These are phyloP conservation scores for Odontomyia ornata DNA, from an alignment of 2,888 invertebrate genomes.

Conservation along the genomic window DNA sequence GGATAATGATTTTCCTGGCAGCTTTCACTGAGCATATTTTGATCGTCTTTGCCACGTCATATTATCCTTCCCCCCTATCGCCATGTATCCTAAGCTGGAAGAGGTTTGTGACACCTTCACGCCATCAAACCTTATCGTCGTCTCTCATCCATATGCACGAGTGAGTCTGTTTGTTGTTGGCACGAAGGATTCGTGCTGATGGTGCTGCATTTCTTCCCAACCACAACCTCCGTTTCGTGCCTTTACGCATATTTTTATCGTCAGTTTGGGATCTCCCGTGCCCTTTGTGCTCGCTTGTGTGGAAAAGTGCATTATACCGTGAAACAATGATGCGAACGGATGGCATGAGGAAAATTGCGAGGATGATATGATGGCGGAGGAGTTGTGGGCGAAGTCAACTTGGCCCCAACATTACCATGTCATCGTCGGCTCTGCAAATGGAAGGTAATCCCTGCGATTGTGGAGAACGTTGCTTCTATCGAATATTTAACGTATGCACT, in stretches of 20 bases:
- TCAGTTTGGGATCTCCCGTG: neutral
- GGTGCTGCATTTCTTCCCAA: neutral
- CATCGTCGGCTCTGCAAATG: neutral
- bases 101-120: neutral
- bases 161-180: neutral
- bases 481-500: constrained; percentile 30
- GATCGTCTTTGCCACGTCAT: neutral
- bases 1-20: constrained; percentile 33
- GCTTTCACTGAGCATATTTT: neutral
- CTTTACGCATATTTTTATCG: neutral
- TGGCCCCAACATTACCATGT: constrained; percentile 4
- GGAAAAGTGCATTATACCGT: constrained; percentile 47
- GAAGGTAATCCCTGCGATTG: neutral
- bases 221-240: constrained; percentile 8
- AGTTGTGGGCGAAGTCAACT: neutral
- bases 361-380: neutral
- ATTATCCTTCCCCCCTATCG: neutral
- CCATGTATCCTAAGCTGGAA: neutral
- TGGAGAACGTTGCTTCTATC: constrained; percentile 12
- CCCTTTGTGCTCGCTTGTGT: constrained; percentile 42
- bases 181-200: neutral
- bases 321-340: constrained; percentile 45
- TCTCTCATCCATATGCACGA: constrained; percentile 1
- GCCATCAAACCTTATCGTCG: neutral
- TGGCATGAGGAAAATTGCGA: constrained; percentile 1